Conservation (phyloP, 2,113 vertebrate genomes). For the Aramus guarauna region DNA sequence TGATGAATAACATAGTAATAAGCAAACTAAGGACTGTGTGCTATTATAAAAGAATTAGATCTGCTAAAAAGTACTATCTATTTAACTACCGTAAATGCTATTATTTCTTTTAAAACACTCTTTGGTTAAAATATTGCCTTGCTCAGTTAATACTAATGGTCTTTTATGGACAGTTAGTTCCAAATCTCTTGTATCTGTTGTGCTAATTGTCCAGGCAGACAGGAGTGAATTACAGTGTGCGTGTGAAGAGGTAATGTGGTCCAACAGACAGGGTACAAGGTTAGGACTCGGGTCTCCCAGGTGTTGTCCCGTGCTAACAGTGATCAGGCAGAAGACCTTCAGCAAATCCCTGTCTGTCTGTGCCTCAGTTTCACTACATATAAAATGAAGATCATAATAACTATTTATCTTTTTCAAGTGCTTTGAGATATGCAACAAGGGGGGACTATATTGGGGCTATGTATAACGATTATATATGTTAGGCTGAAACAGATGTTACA, state of each 20-base stretch:
- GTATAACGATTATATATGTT: no score
- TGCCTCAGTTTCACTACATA: background rate
- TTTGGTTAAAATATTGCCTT: slow-evolving; percentile 12
- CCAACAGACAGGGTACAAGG: background rate
- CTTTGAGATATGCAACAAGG: background rate
- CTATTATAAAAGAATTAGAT: background rate
- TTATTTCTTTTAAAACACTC: background rate
- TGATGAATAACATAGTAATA: background rate
- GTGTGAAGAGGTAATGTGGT: rapidly evolving
- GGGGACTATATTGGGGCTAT: background rate
- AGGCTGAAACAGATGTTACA: background rate
- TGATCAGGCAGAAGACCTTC: background rate
- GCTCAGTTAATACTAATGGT: background rate
- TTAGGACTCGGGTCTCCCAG: background rate
- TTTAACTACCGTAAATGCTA: slow-evolving; percentile 8
- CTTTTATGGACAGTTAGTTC: background rate
- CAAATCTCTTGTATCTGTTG: background rate
- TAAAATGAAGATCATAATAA: background rate
- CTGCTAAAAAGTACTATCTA: slow-evolving; percentile 30
- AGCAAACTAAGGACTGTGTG: background rate
- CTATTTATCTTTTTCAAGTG: background rate
- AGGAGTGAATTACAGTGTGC: background rate
- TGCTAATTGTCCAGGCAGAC: background rate
- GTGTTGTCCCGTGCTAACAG: background rate
- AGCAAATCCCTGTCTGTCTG: background rate